Evolutionary conservation across 2,113 vertebrate genomes (phyloP).

Genomic region (Perccottus glenii): DNA sequence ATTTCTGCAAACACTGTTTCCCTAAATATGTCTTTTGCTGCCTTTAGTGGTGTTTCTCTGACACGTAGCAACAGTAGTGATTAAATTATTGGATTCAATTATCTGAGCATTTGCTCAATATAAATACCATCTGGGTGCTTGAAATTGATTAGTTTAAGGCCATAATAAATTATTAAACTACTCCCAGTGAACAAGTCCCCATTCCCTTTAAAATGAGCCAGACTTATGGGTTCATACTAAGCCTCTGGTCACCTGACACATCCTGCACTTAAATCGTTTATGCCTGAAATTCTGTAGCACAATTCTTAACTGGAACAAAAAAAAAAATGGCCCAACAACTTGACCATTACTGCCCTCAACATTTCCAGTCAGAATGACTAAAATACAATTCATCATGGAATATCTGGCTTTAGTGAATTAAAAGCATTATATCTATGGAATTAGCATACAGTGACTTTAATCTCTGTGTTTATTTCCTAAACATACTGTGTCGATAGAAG

Average conservation of each 20-base stretch:
- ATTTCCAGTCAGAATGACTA: conserved; percentile 35
- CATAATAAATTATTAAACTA: conserved; percentile 79
- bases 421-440: no score
- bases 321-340: conserved; percentile 38
- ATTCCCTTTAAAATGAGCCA: conserved; percentile 73
- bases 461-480: conserved; percentile 22
- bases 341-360: conserved; percentile 50
- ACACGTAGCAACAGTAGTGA: conserved; percentile 68
- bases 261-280: conserved; percentile 38
- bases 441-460: conserved; percentile 35
- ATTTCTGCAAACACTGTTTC: conserved; percentile 57
- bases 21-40: conserved; percentile 58
- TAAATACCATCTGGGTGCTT: conserved; percentile 79
- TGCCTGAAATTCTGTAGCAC: conserved; percentile 29
- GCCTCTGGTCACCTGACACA: conserved; percentile 50
- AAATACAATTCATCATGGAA: no score
- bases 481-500: not conserved
- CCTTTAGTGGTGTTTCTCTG: conserved; percentile 51
- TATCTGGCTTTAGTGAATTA: not conserved
- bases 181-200: conserved; percentile 73
- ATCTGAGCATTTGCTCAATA: conserved; percentile 77
- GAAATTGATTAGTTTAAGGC: conserved; percentile 81
- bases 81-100: conserved; percentile 80
- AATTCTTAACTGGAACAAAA: conserved; percentile 45
- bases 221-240: conserved; percentile 65